phyloP scores from a whole-genome alignment of 2,797 vertebrate genomes.

The Acrossocheilus wenchowensis region DNA sequence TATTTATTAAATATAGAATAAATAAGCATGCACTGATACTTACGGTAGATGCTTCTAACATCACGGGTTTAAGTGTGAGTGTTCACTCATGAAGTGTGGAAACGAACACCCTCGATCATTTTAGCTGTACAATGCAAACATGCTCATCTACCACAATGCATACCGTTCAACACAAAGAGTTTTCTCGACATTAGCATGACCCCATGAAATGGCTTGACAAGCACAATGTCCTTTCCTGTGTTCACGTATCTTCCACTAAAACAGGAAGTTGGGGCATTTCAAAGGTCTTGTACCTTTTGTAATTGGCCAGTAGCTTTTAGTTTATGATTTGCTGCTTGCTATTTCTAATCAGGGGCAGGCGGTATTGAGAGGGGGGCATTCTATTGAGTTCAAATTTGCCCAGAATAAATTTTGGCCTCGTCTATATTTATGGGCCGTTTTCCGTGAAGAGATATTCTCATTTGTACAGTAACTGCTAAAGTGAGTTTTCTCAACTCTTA shows the following conservation, averaged over 20 bases:
- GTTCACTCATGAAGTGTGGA: not conserved
- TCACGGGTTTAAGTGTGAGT: conserved; percentile 6
- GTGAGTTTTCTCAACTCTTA: not conserved
- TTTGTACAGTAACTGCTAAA: not conserved
- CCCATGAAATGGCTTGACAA: not conserved
- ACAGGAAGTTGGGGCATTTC: not conserved
- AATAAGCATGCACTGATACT: conserved; percentile 39
- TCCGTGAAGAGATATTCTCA: not conserved
- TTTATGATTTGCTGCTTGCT: not conserved
- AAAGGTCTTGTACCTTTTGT: not conserved
- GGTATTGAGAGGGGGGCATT: not conserved
- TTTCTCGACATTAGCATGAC: not conserved
- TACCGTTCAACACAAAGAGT: not conserved
- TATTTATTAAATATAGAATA: conserved; percentile 6
- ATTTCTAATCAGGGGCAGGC: not conserved
- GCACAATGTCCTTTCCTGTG: not conserved
- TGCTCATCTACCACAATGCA: too few relatives aligned
- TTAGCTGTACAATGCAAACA: not conserved
- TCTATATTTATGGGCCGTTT: not conserved
- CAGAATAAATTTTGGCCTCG: not conserved
- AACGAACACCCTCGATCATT: not conserved
- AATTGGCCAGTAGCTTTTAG: not conserved
- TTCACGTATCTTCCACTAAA: not conserved
- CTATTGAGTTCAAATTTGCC: not conserved
- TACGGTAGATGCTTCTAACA: conserved; percentile 19